These are phyloP conservation scores for Parazoanthus darwini DNA, from an alignment of 92 coral and sea anemone genomes.

Conservation along the genomic window DNA sequence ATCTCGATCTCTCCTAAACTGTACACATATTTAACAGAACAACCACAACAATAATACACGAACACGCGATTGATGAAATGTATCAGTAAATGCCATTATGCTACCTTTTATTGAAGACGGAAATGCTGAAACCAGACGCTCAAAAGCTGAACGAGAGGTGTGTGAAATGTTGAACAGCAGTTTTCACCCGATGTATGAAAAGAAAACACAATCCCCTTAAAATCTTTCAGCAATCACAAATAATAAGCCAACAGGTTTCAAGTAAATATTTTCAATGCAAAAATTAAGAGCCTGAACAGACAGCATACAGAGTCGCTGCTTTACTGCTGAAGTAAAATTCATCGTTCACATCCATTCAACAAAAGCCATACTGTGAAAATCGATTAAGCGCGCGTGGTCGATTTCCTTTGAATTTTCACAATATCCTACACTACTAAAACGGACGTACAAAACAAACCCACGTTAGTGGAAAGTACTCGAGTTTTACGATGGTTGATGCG, in stretches of 20 bases:
- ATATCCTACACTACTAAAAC: not conserved
- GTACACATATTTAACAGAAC: not conserved
- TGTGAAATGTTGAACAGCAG: not conserved
- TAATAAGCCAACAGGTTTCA: constrained; percentile 9
- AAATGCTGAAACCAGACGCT: not conserved
- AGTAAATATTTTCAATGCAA: not conserved
- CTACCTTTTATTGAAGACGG: not conserved
- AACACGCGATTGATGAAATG: constrained; percentile 5
- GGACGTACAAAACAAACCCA: not conserved
- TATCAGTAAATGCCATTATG: not conserved
- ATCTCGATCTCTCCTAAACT: not conserved
- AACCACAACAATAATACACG: not conserved
- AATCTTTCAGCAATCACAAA: not conserved
- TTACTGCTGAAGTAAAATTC: constrained; percentile 9
- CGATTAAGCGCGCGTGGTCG: constrained; percentile 25
- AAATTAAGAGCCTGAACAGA: not conserved
- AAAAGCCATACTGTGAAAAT: constrained; percentile 29
- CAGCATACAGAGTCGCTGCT: not conserved
- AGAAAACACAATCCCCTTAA: not conserved
- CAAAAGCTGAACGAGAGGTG: not conserved
- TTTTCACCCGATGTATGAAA: not conserved
- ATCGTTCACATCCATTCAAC: not conserved
- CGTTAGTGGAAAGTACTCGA: not conserved
- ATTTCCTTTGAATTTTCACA: constrained; percentile 27
- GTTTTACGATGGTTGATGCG: not conserved